Evolutionary conservation across 2,888 invertebrate genomes (phyloP).

Genomic region (Exocentrus adspersus): DNA sequence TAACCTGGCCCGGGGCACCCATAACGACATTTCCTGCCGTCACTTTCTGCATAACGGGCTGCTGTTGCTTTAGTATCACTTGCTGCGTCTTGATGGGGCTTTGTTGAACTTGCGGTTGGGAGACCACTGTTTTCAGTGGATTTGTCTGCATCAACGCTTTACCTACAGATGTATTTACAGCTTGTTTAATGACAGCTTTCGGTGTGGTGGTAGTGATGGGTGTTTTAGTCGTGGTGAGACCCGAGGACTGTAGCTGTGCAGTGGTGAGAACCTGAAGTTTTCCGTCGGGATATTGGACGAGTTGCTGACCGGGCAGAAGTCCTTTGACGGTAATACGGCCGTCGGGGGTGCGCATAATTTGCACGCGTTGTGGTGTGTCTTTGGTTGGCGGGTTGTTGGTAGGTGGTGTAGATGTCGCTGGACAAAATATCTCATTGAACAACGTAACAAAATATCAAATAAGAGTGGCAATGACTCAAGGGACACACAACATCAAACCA

Average conservation of each 20-base stretch:
- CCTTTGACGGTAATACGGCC: conserved; percentile 93
- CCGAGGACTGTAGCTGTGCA: conserved; percentile 66
- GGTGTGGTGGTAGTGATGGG: conserved; percentile 57
- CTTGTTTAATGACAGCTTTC: conserved; percentile 51
- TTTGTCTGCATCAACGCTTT: conserved; percentile 48
- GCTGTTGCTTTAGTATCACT: conserved; percentile 57
- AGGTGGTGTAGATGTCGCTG: conserved; percentile 40
- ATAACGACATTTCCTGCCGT: conserved; percentile 57
- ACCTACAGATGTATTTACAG: conserved; percentile 51
- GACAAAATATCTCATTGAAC: conserved; percentile 21
- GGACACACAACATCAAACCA: conserved; percentile 1
- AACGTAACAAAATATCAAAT: background rate
- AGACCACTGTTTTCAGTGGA: conserved; percentile 35
- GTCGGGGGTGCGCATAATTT: conserved; percentile 89
- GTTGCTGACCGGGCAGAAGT: conserved; percentile 89
- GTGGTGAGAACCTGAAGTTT: conserved; percentile 86
- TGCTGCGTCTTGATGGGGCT: conserved; percentile 57
- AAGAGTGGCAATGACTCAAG: background rate
- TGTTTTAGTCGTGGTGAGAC: conserved; percentile 60
- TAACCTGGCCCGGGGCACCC: conserved; percentile 60
- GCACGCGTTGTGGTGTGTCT: conserved; percentile 77
- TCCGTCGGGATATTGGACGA: conserved; percentile 93
- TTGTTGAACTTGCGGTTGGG: conserved; percentile 45
- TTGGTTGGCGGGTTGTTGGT: conserved; percentile 46
- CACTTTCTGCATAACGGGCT: conserved; percentile 62